Base-by-base conservation (phyloP, 2,113 vertebrate species). In the Myocastor coypus region DNA sequence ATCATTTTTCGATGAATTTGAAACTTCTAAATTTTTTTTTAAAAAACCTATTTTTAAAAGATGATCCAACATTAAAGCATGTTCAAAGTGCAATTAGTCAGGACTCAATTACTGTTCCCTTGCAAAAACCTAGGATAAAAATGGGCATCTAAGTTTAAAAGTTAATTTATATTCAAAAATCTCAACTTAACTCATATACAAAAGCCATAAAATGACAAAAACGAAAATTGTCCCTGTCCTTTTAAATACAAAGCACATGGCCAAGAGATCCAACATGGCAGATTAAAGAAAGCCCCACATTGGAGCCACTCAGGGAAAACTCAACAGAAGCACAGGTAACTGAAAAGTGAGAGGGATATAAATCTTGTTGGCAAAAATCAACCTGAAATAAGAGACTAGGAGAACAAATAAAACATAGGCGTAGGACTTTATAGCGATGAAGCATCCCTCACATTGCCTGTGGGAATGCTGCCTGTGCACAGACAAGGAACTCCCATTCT, bases 1-100 rank as follows among this genome's bases (percentile, higher is more conserved):
- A 68, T 8, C 42, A 40, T 87, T 77, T 50, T 83, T 78, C 22
- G 42, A 7, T 84, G 66, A 52, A 87, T 83, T 7, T 69, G 46
- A 83, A 94, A 92, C 12, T 87, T 94, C 26, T 42, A 80, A 96
- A 52, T 87, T 80, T 16, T 73, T n/a, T n/a, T n/a, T n/a, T n/a
- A n/a, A 46, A 80, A 75, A 63, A 20, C 19, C 0, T 37, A 30
- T 68, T 87, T 95, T 88, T 82, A 13, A 75, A 85, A 97, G 92
- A 69, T 81, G 50, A 77, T 0, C 34, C 68, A 7, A 77, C 50
- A 12, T 52, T 91, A 69, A 73, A 87, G 14, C 52, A 82, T 77
- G 59, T 26, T 63, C 28, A 50, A 69, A 77, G 1, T 22, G 32
- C 4, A 78, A 69, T 57, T 81, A 20, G 19, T 52, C 52, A 73